Conservation (phyloP, 2,888 invertebrate genomes). For the Ornithoptera priamus region DNA sequence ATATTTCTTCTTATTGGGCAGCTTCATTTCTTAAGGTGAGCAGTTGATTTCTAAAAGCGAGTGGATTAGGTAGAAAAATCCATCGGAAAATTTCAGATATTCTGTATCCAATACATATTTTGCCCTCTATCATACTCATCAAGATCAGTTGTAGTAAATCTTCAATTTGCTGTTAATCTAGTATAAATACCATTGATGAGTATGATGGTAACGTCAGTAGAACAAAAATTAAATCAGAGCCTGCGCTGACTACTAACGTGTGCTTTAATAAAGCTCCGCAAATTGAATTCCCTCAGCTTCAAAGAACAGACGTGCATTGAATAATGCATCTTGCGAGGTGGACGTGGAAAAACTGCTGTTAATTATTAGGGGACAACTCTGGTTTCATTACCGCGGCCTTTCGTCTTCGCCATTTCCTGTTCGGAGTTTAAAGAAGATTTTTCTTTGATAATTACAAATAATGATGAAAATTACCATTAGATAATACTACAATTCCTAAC, state of each 20-base stretch:
- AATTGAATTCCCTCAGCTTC: slow-evolving; percentile 18
- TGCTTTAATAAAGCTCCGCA: slow-evolving; percentile 16
- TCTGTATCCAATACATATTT: too few relatives aligned
- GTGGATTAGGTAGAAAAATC: too few relatives aligned
- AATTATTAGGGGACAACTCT: slow-evolving; percentile 9
- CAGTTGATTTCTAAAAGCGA: too few relatives aligned
- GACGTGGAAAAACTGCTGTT: slow-evolving; percentile 18
- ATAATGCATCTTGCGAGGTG: slow-evolving; percentile 15
- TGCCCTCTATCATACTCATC: too few relatives aligned
- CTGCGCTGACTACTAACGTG: not conserved
- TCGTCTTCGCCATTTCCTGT: not conserved
- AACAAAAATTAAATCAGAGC: not conserved
- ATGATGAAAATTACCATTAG: not conserved
- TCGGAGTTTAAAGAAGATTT: not conserved
- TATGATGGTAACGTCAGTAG: not conserved
- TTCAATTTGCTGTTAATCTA: not conserved
- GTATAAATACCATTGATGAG: not conserved
- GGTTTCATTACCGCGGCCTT: slow-evolving; percentile 6
- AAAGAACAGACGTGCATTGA: slow-evolving; percentile 11
- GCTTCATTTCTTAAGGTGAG: too few relatives aligned
- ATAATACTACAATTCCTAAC: too few relatives aligned
- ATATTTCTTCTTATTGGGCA: too few relatives aligned
- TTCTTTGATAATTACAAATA: not conserved
- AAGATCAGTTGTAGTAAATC: too few relatives aligned
- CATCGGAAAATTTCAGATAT: too few relatives aligned